These are phyloP conservation scores for Tolmerus cingulatus DNA, from an alignment of 2,888 invertebrate genomes.

Conservation along the genomic window DNA sequence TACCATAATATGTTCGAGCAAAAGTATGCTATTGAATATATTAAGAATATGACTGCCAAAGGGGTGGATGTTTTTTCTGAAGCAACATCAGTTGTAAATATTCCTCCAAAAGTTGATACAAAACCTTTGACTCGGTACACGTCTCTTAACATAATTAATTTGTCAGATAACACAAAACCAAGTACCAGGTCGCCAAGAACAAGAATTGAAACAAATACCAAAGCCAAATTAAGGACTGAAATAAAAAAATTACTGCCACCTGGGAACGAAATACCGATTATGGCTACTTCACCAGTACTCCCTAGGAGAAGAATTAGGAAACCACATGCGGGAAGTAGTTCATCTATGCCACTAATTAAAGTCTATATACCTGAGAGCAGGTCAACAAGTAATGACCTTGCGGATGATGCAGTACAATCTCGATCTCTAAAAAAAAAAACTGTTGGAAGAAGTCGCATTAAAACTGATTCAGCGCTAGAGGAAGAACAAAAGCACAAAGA, in stretches of 20 bases:
- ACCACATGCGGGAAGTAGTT: background rate
- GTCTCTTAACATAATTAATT: background rate
- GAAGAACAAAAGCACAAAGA: background rate
- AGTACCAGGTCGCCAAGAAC: background rate
- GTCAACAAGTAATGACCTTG: background rate
- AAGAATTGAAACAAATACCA: background rate
- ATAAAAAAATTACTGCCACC: background rate
- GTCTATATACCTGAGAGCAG: background rate
- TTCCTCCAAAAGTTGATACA: background rate
- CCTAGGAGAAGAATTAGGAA: background rate
- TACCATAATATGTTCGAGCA: constrained; percentile 24
- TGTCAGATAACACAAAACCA: background rate
- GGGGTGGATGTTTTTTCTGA: background rate
- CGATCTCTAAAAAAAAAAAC: background rate
- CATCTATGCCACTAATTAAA: background rate
- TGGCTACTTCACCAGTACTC: background rate
- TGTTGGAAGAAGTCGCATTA: background rate
- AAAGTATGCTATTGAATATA: constrained; percentile 7
- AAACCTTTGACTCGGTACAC: background rate
- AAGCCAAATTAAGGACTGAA: background rate
- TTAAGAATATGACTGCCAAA: background rate
- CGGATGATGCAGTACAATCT: background rate
- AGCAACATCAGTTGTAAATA: background rate
- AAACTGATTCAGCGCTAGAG: background rate
- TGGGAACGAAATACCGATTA: background rate